Conservation (phyloP, 2,797 vertebrate genomes). For the Crotalus adamanteus region DNA sequence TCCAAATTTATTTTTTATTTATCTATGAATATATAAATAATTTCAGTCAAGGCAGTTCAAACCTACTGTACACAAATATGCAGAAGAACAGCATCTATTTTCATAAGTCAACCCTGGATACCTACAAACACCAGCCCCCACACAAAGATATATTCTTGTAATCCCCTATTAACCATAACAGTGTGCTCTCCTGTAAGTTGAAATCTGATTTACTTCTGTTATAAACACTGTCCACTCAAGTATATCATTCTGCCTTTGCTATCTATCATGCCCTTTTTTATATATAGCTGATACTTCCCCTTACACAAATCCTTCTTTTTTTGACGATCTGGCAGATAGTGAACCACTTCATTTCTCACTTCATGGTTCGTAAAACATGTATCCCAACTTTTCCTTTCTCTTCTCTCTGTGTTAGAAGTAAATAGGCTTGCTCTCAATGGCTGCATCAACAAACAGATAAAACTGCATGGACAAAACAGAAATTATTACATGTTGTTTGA, state of each 20-base stretch:
- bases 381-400: not conserved
- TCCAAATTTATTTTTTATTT: not conserved
- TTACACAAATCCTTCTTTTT: not conserved
- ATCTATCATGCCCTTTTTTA: slow-evolving; percentile 6
- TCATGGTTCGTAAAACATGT: not conserved
- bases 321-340: not conserved
- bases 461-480: not conserved
- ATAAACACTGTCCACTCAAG: slow-evolving; percentile 20
- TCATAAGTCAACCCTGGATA: not conserved
- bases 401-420: not conserved
- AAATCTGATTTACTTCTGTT: not conserved
- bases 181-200: slow-evolving; percentile 18
- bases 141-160: not conserved
- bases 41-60: not conserved
- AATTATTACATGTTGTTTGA: not conserved
- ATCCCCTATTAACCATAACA: not conserved
- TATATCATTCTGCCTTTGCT: not conserved
- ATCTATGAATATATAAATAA: not conserved
- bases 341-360: not conserved
- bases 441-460: not conserved
- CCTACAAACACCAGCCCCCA: not conserved
- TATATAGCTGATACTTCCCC: not conserved
- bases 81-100: not conserved
- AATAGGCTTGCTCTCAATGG: not conserved
- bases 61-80: not conserved